phyloP scores from a whole-genome alignment of 2,888 invertebrate species.

The Deilephila elpenor region DNA sequence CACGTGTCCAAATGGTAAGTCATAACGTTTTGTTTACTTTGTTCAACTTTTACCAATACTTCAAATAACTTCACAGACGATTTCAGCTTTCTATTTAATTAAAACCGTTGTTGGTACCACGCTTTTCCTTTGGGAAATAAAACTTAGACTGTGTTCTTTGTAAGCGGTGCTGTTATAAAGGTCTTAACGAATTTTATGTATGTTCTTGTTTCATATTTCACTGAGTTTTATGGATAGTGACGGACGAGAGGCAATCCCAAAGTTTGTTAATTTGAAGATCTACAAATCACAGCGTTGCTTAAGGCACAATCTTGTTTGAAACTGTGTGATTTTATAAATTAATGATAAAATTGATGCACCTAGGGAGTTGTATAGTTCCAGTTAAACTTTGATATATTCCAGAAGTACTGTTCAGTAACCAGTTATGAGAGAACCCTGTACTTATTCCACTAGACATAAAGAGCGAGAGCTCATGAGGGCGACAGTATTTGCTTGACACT shows the following conservation, averaged over 20 bases:
- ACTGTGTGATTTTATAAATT: not conserved
- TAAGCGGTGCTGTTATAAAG: slow-evolving; percentile 37
- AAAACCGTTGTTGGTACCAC: slow-evolving; percentile 40
- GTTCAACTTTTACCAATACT: slow-evolving; percentile 45
- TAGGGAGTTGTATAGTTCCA: not conserved
- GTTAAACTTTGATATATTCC: not conserved
- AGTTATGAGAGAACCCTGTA: not conserved
- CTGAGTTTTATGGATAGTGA: slow-evolving; percentile 16
- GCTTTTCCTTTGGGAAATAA: slow-evolving; percentile 47
- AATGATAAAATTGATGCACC: slow-evolving; percentile 6
- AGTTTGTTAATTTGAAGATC: slow-evolving; percentile 11
- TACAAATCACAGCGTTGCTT: not conserved
- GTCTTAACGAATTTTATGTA: slow-evolving; percentile 39
- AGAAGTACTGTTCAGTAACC: not conserved
- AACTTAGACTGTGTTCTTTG: slow-evolving; percentile 40
- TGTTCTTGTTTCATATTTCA: slow-evolving; percentile 14
- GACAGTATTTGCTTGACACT: not conserved
- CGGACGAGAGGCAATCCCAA: not conserved
- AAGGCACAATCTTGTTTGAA: not conserved
- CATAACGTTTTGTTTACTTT: slow-evolving; percentile 37
- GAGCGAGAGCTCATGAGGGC: not conserved
- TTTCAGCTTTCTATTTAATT: slow-evolving; percentile 44
- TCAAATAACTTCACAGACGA: slow-evolving; percentile 40
- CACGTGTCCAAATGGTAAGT: slow-evolving; percentile 90
- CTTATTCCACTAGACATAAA: not conserved